A percentile compares a stretch with the other conserved stretches of the same genome.
Conservation (phyloP, 1,140 invertebrate genomes). For the Araneus ventricosus region DNA sequence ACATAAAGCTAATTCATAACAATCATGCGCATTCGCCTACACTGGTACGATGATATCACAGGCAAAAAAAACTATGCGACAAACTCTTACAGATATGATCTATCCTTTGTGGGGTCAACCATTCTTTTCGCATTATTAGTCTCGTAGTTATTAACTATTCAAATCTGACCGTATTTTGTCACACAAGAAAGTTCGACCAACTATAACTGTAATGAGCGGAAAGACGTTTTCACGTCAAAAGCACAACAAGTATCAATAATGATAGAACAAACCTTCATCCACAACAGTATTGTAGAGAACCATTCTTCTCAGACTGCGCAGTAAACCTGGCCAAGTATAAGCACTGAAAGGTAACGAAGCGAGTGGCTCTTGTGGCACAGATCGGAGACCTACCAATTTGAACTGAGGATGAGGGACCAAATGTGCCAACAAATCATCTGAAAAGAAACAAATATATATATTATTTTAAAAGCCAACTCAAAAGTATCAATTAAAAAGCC, state of each 20-base stretch:
- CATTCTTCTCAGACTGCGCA: slow-evolving; percentile 69
- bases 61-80: no score
- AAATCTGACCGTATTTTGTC: no score
- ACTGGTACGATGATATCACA: no score
- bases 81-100: no score
- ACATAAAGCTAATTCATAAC: no score
- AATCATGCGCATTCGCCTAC: no score
- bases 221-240: no score
- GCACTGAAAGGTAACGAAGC: slow-evolving; percentile 67
- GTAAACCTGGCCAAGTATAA: slow-evolving; percentile 62
- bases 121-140: no score
- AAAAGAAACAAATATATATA: slow-evolving; percentile 64
- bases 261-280: slow-evolving; percentile 62
- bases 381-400: slow-evolving; percentile 65
- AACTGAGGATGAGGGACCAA: slow-evolving; percentile 72
- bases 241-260: not conserved
- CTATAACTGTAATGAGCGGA: no score
- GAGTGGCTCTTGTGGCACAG: slow-evolving; percentile 70
- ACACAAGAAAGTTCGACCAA: no score
- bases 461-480: not conserved
- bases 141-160: no score
- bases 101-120: no score
- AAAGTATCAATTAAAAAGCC: not conserved
- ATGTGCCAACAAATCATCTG: slow-evolving; percentile 70
- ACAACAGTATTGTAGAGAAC: slow-evolving; percentile 66